Evolutionary conservation across 2,888 invertebrate species (phyloP).

Genomic region (Parnassius orleans): DNA sequence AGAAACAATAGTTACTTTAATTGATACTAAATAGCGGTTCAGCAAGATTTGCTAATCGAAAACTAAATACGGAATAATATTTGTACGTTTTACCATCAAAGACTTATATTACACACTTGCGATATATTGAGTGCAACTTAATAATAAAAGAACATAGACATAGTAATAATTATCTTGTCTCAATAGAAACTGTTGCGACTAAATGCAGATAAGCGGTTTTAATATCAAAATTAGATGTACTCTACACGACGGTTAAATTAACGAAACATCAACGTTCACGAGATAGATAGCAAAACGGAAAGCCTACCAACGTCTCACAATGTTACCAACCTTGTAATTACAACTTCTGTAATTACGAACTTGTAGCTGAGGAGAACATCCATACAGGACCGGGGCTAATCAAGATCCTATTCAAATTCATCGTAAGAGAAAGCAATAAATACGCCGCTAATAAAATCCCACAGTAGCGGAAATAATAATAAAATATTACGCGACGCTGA

Average conservation of each 20-base stretch:
- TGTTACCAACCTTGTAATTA: slow-evolving; percentile 73
- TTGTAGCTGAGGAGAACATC: slow-evolving; percentile 57
- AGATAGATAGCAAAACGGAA: slow-evolving; percentile 61
- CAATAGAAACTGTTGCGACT: slow-evolving; percentile 24
- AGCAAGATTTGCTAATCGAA: slow-evolving; percentile 31
- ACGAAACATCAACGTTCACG: slow-evolving; percentile 66
- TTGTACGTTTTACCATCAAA: neutral
- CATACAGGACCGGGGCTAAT: slow-evolving; percentile 67
- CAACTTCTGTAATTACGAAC: slow-evolving; percentile 74
- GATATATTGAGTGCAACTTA: neutral
- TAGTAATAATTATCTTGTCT: slow-evolving; percentile 7
- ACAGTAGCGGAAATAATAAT: slow-evolving; percentile 75
- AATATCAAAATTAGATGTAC: slow-evolving; percentile 25
- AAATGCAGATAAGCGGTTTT: slow-evolving; percentile 34
- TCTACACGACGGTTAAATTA: slow-evolving; percentile 67
- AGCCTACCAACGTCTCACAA: slow-evolving; percentile 60
- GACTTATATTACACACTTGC: too few species aligned
- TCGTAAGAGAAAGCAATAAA: slow-evolving; percentile 73
- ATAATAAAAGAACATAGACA: neutral
- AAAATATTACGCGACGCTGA: slow-evolving; percentile 76
- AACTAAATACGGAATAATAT: neutral
- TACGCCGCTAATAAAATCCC: slow-evolving; percentile 74
- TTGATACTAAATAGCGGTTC: slow-evolving; percentile 24
- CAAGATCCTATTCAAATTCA: slow-evolving; percentile 73
- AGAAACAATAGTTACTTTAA: slow-evolving; percentile 22